phyloP scores from a whole-genome alignment of 2,888 invertebrate species.

The Nomada ruficornis region DNA sequence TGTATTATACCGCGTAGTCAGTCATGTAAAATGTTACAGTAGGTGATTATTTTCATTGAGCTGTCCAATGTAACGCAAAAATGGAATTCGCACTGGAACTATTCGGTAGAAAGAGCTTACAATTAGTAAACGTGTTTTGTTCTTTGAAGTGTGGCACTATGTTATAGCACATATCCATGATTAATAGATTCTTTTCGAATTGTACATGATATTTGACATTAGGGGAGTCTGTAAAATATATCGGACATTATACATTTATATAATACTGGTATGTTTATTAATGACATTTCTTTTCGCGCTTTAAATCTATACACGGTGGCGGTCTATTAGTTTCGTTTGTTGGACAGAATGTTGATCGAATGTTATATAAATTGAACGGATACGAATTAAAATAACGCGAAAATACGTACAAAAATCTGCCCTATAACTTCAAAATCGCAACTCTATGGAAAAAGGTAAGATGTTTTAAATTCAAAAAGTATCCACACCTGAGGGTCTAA shows the following conservation, averaged over 20 bases:
- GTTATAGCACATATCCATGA: slow-evolving; percentile 31
- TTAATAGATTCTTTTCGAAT: slow-evolving; percentile 30
- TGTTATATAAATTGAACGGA: not conserved
- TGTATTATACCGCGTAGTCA: slow-evolving; percentile 13
- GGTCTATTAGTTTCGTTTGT: slow-evolving; percentile 10
- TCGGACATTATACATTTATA: slow-evolving; percentile 8
- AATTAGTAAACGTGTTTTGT: slow-evolving; percentile 13
- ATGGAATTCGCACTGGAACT: slow-evolving; percentile 7
- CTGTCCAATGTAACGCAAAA: not conserved
- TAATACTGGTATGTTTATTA: slow-evolving; percentile 18
- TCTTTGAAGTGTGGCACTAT: slow-evolving; percentile 23
- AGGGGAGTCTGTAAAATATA: slow-evolving; percentile 24
- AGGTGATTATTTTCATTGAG: not conserved
- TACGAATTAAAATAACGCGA: not conserved
- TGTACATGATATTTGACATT: slow-evolving; percentile 32
- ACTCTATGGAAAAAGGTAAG: slow-evolving; percentile 29
- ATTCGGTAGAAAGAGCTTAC: slow-evolving; percentile 1
- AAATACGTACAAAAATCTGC: slow-evolving; percentile 29
- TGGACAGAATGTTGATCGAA: not conserved
- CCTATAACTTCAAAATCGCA: slow-evolving; percentile 57
- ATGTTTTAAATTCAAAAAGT: slow-evolving; percentile 43
- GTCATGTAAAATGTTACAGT: not conserved
- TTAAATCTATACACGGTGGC: too few relatives aligned
- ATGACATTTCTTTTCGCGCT: slow-evolving; percentile 13
- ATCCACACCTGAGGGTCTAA: slow-evolving; percentile 43